Conservation (phyloP, 2,113 vertebrate species). For the Halcyon malimbica region DNA sequence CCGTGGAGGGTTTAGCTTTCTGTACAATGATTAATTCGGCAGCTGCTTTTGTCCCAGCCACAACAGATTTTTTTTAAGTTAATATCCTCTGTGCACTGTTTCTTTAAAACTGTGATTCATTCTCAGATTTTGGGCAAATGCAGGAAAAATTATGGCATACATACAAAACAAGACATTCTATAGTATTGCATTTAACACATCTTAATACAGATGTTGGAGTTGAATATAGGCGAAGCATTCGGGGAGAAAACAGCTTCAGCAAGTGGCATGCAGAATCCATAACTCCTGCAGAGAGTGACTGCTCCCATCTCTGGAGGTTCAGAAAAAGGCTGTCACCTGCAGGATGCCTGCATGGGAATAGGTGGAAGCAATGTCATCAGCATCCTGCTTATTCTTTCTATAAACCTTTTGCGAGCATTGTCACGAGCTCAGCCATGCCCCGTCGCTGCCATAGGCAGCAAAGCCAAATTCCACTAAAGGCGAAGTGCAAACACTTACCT, state of each 20-base stretch:
- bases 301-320: neutral
- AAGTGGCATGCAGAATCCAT: rapidly evolving
- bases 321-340: neutral
- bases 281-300: neutral
- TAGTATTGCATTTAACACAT: neutral
- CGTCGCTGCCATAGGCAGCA: neutral
- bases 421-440: neutral
- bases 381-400: neutral
- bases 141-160: rapidly evolving
- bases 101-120: neutral
- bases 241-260: neutral
- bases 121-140: neutral
- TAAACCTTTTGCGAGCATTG: neutral
- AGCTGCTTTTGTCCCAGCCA: neutral
- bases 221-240: neutral
- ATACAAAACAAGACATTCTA: neutral
- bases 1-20: neutral
- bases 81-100: neutral
- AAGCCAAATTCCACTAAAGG: neutral
- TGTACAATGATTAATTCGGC: neutral
- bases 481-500: neutral
- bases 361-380: neutral
- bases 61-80: neutral
- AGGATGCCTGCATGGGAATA: neutral
- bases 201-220: neutral